Percentiles rank a stretch among this genome's conserved stretches.
Conservation (phyloP, 2,888 invertebrate genomes). For the Drosophila paranaensis region DNA sequence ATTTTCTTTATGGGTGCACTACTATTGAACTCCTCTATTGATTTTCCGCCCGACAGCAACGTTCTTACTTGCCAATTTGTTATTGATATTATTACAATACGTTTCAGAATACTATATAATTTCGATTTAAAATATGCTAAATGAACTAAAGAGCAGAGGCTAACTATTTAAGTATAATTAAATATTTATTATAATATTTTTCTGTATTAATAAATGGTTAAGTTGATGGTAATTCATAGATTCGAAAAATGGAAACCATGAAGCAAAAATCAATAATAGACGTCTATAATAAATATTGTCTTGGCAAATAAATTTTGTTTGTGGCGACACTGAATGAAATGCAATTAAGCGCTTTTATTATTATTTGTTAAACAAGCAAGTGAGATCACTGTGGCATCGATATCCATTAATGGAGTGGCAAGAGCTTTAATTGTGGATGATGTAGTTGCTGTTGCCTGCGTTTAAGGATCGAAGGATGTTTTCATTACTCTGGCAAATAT, state of each 20-base stretch:
- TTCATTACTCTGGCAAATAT: conserved; percentile 34
- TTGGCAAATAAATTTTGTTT: conserved; percentile 42
- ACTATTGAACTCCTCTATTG: too few relatives aligned
- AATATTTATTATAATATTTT: neutral
- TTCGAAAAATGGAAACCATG: conserved; percentile 36
- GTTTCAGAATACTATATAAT: neutral
- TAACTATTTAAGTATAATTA: neutral
- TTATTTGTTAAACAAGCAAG: conserved; percentile 58
- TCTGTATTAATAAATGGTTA: neutral
- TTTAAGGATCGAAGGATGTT: conserved; percentile 17
- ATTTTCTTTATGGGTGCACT: too few relatives aligned
- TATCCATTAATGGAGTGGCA: conserved; percentile 13
- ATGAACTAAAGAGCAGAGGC: neutral
- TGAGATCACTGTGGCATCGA: conserved; percentile 44
- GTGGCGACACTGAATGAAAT: conserved; percentile 45
- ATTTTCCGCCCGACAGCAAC: too few relatives aligned
- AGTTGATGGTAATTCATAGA: neutral
- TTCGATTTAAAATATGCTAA: neutral
- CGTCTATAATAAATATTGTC: conserved; percentile 54
- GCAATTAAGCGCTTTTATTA: conserved; percentile 62
- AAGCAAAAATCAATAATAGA: conserved; percentile 33
- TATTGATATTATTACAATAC: too few relatives aligned
- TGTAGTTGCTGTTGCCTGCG: conserved; percentile 12
- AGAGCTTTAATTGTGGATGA: neutral
- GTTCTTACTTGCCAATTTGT: too few relatives aligned